Evolutionary conservation across 2,888 invertebrate genomes (phyloP), one percentile per base, ranked within the genome.

Genomic region (Phalera bucephala): DNA sequence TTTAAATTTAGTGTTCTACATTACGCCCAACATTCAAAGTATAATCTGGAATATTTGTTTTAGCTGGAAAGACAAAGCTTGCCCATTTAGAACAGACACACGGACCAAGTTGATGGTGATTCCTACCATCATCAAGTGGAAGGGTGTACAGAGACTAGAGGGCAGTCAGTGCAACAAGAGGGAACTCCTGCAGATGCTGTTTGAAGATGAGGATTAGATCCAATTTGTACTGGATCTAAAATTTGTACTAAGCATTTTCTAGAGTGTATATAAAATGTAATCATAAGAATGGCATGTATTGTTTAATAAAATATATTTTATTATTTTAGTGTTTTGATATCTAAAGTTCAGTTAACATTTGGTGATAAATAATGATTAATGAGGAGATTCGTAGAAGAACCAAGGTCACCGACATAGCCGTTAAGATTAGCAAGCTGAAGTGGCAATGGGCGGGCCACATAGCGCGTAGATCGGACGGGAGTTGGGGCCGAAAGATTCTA

Each of bases 1-100:
- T n/a, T n/a, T n/a, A n/a, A n/a, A n/a, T n/a, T n/a, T n/a, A n/a
- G n/a, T n/a, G n/a, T n/a, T n/a, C n/a, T n/a, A n/a, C n/a, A n/a
- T n/a, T n/a, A n/a, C n/a, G n/a, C n/a, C n/a, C n/a, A n/a, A n/a
- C n/a, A n/a, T n/a, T n/a, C n/a, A n/a, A n/a, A n/a, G n/a, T n/a
- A n/a, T n/a, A n/a, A n/a, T n/a, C n/a, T n/a, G n/a, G n/a, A n/a
- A n/a, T n/a, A n/a, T n/a, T n/a, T n/a, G n/a, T 80, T 91, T 20
- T 69, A 96, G 96, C 47, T 98, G 97, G 97, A 97, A 95, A 79
- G 93, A 96, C 75, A 91, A 90, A 33, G 92, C 93, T 8, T 95
- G 95, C 70, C 93, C 94, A 1, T 98, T 97, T 79, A 91, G 97
- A 38, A 96, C 93, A 35, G 94, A 97, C 69, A 69, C 91, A 21